phyloP scores from a whole-genome alignment of 2,113 vertebrate genomes.

The Vicugna pacos region DNA sequence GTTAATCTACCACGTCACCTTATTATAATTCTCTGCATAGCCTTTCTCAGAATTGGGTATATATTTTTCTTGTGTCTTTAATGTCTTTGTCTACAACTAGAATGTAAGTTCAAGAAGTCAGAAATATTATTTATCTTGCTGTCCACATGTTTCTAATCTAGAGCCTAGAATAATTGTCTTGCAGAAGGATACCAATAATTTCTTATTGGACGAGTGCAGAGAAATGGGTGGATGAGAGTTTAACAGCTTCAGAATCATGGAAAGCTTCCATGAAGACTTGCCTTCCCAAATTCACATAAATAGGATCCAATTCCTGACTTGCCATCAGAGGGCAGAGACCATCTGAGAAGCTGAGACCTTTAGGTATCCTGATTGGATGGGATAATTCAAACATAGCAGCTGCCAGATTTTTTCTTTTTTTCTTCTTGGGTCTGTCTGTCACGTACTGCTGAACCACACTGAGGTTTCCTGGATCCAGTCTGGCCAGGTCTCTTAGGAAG shows the following conservation, averaged over 20 bases:
- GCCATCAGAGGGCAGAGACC: background rate
- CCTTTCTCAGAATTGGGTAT: slow-evolving; percentile 6
- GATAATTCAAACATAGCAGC: background rate
- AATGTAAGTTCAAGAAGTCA: background rate
- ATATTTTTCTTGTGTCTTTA: slow-evolving; percentile 19
- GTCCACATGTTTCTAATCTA: background rate
- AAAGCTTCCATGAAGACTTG: background rate
- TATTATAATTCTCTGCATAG: slow-evolving; percentile 29
- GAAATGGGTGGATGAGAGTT: background rate
- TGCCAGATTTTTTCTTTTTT: background rate
- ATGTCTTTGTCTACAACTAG: background rate
- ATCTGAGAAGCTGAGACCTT: background rate
- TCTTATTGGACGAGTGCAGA: background rate
- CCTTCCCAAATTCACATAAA: background rate
- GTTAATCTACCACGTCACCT: background rate
- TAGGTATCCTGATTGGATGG: background rate
- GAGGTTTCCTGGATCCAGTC: background rate
- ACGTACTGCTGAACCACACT: background rate
- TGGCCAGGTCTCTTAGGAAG: background rate
- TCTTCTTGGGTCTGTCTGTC: background rate
- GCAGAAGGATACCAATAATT: background rate
- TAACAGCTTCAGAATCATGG: background rate
- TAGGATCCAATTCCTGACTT: background rate
- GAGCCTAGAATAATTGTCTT: background rate
- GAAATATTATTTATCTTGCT: background rate